Evolutionary conservation across 1,140 invertebrate species (phyloP).

Genomic region (Bilobella aurantiaca): DNA sequence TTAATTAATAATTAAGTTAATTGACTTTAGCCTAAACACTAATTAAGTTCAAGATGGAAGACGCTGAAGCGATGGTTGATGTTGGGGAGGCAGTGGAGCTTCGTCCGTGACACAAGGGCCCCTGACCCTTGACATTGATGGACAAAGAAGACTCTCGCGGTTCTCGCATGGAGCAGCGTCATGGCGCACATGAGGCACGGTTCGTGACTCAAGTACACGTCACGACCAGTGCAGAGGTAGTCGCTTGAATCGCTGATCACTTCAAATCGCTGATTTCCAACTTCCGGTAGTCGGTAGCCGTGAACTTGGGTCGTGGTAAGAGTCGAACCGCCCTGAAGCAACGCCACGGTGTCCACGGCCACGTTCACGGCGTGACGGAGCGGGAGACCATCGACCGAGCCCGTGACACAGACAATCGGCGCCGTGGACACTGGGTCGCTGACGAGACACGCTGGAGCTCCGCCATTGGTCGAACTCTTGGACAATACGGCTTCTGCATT

Average conservation of each 20-base stretch:
- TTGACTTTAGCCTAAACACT: too few species aligned
- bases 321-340: constrained; percentile 64
- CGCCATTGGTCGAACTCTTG: constrained; percentile 40
- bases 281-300: background rate
- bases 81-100: constrained; percentile 63
- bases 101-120: constrained; percentile 56
- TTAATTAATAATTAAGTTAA: background rate
- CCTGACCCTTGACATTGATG: constrained; percentile 47
- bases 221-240: constrained; percentile 83
- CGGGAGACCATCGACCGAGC: constrained; percentile 48
- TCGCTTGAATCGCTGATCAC: constrained; percentile 24
- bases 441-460: constrained; percentile 49
- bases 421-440: constrained; percentile 54
- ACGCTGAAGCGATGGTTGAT: constrained; percentile 90
- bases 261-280: background rate
- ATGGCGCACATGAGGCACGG: constrained; percentile 91
- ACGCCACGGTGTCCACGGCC: constrained; percentile 71
- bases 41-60: constrained; percentile 40
- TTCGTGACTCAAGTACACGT: constrained; percentile 69
- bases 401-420: constrained; percentile 55
- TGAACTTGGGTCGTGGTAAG: constrained; percentile 44
- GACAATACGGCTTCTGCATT: constrained; percentile 54
- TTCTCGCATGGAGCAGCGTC: constrained; percentile 80
- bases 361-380: constrained; percentile 76
- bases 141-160: constrained; percentile 69